Evolutionary conservation across 2,888 invertebrate genomes (phyloP).

Genomic region (Tenodera sinensis): DNA sequence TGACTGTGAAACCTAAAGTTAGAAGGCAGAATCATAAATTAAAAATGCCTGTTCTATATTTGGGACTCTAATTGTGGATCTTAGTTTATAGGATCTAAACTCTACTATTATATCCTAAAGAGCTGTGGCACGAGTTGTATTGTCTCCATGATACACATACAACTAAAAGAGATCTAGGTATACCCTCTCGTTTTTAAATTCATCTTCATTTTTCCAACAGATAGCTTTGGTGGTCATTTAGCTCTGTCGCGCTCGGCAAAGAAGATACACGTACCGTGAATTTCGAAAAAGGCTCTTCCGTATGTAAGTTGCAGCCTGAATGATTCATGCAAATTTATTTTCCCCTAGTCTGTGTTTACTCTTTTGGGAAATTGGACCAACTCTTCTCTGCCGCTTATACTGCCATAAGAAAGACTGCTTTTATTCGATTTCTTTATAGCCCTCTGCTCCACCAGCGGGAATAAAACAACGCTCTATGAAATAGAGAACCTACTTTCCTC

Average conservation of each 20-base stretch:
- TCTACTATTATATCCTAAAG: no score
- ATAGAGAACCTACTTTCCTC: not conserved
- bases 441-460: not conserved
- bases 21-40: no score
- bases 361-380: constrained; percentile 10
- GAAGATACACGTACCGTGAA: not conserved
- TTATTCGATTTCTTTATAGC: constrained; percentile 2
- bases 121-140: no score
- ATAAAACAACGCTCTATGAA: not conserved
- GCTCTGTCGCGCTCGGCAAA: not conserved
- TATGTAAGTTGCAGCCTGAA: not conserved
- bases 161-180: no score
- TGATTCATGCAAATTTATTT: constrained; percentile 18
- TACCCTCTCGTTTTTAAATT: no score
- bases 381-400: not conserved
- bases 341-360: constrained; percentile 8
- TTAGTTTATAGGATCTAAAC: no score
- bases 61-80: no score
- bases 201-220: not conserved
- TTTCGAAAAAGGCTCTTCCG: not conserved
- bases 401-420: constrained; percentile 5
- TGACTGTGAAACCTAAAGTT: no score
- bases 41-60: no score
- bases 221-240: not conserved
- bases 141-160: no score